Conservation (phyloP, 2,797 vertebrate species). For the Astyanax mexicanus region DNA sequence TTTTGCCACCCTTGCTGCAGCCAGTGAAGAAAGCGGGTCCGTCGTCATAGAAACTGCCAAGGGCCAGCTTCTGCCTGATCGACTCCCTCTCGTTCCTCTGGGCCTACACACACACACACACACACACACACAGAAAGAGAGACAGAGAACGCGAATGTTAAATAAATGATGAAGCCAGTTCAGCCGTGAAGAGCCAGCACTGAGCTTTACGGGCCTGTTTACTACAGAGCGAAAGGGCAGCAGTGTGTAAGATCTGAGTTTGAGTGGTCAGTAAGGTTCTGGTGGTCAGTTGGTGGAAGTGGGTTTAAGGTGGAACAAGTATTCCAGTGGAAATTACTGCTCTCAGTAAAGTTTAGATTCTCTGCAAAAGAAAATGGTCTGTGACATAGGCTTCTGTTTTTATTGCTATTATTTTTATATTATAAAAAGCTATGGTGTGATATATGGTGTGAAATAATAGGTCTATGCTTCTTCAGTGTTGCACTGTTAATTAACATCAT, state of each 20-base stretch:
- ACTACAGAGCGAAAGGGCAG: not conserved
- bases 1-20: conserved; percentile 95
- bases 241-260: not conserved
- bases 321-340: conserved; percentile 5
- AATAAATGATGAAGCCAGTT: conserved; percentile 24
- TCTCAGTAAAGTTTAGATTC: conserved; percentile 17
- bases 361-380: no score
- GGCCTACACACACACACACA: conserved; percentile 77
- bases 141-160: not conserved
- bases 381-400: no score
- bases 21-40: conserved; percentile 95
- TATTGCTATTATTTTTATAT: no score
- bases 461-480: no score
- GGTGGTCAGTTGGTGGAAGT: not conserved
- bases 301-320: not conserved
- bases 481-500: no score
- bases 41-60: conserved; percentile 98
- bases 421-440: no score
- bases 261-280: not conserved
- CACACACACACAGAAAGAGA: conserved; percentile 31
- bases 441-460: no score
- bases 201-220: not conserved
- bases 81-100: conserved; percentile 98
- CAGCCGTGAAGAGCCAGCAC: conserved; percentile 1
- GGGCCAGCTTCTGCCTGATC: conserved; percentile 97